Percentiles rank a stretch among this genome's conserved stretches.
Evolutionary conservation across 2,888 invertebrate genomes (phyloP).

Genomic region (Hemicrepidius hirtus): DNA sequence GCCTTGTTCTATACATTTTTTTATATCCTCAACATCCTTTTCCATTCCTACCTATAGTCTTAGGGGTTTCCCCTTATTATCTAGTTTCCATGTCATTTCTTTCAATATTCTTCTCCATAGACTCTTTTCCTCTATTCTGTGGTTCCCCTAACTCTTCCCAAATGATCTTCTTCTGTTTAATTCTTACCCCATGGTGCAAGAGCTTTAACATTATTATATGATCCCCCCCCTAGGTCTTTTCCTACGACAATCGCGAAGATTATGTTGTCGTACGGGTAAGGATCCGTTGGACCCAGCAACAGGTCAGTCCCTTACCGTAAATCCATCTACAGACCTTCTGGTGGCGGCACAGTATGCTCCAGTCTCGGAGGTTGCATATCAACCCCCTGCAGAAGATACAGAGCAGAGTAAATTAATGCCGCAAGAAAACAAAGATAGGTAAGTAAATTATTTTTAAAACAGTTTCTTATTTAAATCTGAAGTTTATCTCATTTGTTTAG

Average conservation of each 20-base stretch:
- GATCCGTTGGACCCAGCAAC: constrained; percentile 74
- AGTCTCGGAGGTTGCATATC: constrained; percentile 79
- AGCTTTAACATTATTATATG: too few species aligned
- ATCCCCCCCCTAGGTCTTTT: constrained; percentile 70
- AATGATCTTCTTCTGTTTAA: too few species aligned
- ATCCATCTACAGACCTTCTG: constrained; percentile 85
- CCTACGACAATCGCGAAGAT: constrained; percentile 66
- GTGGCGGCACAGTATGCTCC: constrained; percentile 86
- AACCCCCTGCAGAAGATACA: constrained; percentile 79
- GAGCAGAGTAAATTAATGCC: constrained; percentile 85
- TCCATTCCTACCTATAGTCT: too few species aligned
- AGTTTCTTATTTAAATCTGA: too few species aligned
- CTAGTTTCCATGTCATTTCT: too few species aligned
- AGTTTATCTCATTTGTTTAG: constrained; percentile 52
- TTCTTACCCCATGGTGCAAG: too few species aligned
- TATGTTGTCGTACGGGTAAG: constrained; percentile 69
- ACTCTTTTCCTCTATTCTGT: too few species aligned
- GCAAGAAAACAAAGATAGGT: constrained; percentile 83
- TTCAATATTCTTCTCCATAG: too few species aligned
- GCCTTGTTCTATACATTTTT: too few species aligned
- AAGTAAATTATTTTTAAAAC: constrained; percentile 6
- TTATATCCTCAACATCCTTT: too few species aligned
- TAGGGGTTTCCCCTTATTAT: too few species aligned
- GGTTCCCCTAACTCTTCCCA: too few species aligned
- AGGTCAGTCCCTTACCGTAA: constrained; percentile 72